phyloP scores from a whole-genome alignment of 2,888 invertebrate species.

The Poecilobothrus nobilitatus region DNA sequence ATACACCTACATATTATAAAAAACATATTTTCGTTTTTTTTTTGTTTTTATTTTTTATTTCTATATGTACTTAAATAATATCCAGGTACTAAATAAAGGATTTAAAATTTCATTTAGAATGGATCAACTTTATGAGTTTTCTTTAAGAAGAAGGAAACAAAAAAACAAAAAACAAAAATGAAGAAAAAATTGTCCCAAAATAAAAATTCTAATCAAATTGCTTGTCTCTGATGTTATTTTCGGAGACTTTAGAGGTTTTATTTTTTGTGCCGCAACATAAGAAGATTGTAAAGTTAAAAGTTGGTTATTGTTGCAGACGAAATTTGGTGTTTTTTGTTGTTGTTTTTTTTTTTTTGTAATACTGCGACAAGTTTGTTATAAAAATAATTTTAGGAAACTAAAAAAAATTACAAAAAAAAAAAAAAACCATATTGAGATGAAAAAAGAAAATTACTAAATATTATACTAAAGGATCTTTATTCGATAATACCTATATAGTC shows the following conservation, averaged over 20 bases:
- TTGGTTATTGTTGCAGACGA: not conserved
- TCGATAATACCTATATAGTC: not conserved
- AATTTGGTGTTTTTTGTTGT: not conserved
- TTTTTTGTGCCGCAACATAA: not conserved
- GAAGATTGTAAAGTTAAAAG: not conserved
- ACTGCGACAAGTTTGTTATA: not conserved
- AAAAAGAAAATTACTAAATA: not conserved
- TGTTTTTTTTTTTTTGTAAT: not conserved
- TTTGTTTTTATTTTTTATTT: too few relatives aligned
- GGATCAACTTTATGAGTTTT: conserved; percentile 6
- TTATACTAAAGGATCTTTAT: not conserved
- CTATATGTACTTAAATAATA: too few relatives aligned
- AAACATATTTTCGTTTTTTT: too few relatives aligned
- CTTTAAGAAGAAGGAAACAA: not conserved
- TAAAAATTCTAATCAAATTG: conserved; percentile 6
- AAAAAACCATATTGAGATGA: not conserved
- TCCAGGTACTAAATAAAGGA: not conserved
- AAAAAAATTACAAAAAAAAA: not conserved
- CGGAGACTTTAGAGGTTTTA: not conserved
- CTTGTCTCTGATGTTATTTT: not conserved
- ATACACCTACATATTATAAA: too few relatives aligned
- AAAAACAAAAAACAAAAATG: not conserved
- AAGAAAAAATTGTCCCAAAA: not conserved
- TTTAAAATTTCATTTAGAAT: conserved; percentile 2
- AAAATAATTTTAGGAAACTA: not conserved